phyloP scores from a whole-genome alignment of 2,888 invertebrate genomes.

The Pollenia griseotomentosa region DNA sequence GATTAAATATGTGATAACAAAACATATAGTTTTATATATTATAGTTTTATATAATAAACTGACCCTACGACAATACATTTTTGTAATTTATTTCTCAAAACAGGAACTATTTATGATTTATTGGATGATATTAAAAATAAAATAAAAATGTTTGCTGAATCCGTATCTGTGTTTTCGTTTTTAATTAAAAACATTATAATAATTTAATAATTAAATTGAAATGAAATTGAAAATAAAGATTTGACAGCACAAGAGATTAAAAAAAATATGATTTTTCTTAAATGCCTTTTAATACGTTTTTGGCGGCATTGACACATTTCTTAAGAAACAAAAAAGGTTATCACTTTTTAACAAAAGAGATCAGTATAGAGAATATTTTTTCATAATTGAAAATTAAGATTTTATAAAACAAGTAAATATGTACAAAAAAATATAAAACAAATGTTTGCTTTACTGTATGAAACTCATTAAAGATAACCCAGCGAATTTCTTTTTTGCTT shows the following conservation, averaged over 20 bases:
- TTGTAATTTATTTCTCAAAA: background rate
- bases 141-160: no score
- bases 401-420: background rate
- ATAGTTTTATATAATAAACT: no score
- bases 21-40: no score
- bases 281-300: background rate
- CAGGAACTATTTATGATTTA: constrained; percentile 41
- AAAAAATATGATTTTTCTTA: background rate
- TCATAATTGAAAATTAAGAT: constrained; percentile 35
- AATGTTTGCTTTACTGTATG: constrained; percentile 4
- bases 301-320: constrained; percentile 66
- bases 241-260: constrained; percentile 55
- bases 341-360: constrained; percentile 30
- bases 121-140: background rate
- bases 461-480: constrained; percentile 27
- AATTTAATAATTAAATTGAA: constrained; percentile 42
- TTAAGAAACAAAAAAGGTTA: constrained; percentile 51
- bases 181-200: background rate
- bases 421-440: background rate
- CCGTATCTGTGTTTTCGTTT: background rate
- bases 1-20: no score
- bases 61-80: no score
- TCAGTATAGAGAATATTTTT: constrained; percentile 20
- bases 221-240: constrained; percentile 49
- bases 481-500: background rate